Evolutionary conservation across 2,888 invertebrate genomes (phyloP).

Genomic region (Physocephala rufipes): DNA sequence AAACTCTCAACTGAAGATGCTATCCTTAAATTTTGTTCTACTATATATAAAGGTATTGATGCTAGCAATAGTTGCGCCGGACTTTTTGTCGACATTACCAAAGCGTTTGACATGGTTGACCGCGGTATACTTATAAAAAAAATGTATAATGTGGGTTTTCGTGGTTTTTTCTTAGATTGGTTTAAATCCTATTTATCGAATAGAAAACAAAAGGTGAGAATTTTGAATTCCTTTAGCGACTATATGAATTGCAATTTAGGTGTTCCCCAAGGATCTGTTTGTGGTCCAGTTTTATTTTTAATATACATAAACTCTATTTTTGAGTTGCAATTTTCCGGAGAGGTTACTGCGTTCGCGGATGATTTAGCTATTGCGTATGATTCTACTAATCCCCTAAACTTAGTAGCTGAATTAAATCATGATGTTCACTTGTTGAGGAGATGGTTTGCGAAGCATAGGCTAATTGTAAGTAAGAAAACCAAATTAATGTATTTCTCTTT

Average conservation of each 20-base stretch:
- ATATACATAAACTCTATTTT: background rate
- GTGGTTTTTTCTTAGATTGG: background rate
- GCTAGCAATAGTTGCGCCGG: background rate
- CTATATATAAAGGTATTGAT: background rate
- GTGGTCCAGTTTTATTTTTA: background rate
- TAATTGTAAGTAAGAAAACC: background rate
- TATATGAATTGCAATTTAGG: background rate
- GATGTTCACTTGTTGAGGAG: background rate
- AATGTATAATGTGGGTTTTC: background rate
- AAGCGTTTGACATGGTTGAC: background rate
- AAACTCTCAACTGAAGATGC: conserved; percentile 26
- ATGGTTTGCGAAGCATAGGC: background rate
- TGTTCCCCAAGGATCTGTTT: background rate
- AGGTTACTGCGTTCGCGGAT: background rate
- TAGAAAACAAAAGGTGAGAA: background rate
- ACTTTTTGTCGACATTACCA: background rate
- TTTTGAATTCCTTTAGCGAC: background rate
- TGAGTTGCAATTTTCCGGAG: background rate
- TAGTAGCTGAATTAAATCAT: background rate
- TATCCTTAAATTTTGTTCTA: conserved; percentile 13
- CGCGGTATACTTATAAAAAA: background rate
- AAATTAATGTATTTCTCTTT: background rate
- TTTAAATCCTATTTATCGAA: background rate
- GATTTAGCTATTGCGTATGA: background rate
- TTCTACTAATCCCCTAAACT: background rate